These are phyloP conservation scores for Patiria pectinifera DNA, from an alignment of 53 echinoderm and acorn worm species.

Conservation along the genomic window DNA sequence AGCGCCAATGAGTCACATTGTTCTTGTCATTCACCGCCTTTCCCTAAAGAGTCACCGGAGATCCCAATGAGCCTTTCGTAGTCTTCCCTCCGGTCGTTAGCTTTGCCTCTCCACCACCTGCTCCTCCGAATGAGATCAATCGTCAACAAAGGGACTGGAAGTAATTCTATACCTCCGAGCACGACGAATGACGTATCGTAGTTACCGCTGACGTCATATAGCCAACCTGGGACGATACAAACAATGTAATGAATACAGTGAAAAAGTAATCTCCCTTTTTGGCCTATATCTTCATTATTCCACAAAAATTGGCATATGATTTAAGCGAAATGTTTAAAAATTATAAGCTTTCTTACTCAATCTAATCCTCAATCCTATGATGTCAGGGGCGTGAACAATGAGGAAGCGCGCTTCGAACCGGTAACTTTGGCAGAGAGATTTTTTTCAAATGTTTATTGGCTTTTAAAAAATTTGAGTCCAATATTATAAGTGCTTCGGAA, in stretches of 20 bases:
- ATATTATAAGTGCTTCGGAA: too few relatives aligned
- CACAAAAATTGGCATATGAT: too few relatives aligned
- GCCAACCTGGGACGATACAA: slow-evolving; percentile 21
- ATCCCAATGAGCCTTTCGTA: slow-evolving; percentile 32
- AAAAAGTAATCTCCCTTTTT: too few relatives aligned
- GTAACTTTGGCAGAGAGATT: too few relatives aligned
- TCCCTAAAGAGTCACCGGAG: slow-evolving; percentile 7
- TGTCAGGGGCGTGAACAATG: too few relatives aligned
- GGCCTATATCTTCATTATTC: too few relatives aligned
- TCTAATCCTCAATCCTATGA: too few relatives aligned
- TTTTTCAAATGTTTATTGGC: too few relatives aligned
- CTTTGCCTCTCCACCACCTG: slow-evolving; percentile 26
- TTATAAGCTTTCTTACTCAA: too few relatives aligned
- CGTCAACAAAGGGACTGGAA: slow-evolving; percentile 48
- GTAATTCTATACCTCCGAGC: slow-evolving; percentile 33
- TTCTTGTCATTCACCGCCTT: slow-evolving; percentile 9
- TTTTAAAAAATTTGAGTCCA: too few relatives aligned
- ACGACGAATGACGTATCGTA: slow-evolving; percentile 42
- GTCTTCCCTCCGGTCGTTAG: slow-evolving; percentile 46
- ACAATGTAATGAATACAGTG: neutral
- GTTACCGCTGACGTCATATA: slow-evolving; percentile 52
- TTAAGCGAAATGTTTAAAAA: too few relatives aligned
- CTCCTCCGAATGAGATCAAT: slow-evolving; percentile 37
- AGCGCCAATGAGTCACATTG: neutral
- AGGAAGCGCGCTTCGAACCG: too few relatives aligned